A percentile compares a stretch with the other conserved stretches of the same genome.
phyloP scores from a whole-genome alignment of 2,888 invertebrate genomes.

The Pollenia angustigena region DNA sequence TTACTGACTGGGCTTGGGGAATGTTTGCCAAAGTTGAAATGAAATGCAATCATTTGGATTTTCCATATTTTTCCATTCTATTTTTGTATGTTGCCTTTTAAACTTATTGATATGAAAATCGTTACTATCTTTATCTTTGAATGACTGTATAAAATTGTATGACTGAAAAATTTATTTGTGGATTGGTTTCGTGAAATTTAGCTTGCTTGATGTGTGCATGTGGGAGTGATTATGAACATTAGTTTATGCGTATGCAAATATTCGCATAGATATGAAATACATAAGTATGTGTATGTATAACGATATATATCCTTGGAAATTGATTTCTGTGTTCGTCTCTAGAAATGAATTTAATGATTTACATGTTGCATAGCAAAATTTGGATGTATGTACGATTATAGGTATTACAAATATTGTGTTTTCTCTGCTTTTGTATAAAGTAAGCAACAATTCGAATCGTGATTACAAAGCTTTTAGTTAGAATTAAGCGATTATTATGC shows the following conservation, averaged over 20 bases:
- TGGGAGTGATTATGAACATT: background rate
- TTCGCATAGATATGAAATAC: no score
- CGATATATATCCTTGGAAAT: no score
- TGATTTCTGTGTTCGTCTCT: no score
- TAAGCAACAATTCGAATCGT: conserved; percentile 33
- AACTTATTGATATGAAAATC: conserved; percentile 65
- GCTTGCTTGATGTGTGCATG: no score
- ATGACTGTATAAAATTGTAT: background rate
- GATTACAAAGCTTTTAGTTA: conserved; percentile 21
- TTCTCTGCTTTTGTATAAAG: background rate
- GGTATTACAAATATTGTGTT: background rate
- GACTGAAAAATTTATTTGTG: conserved; percentile 50
- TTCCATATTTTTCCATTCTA: background rate
- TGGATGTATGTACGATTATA: background rate
- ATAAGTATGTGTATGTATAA: no score
- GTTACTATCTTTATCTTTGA: conserved; percentile 6
- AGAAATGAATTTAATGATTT: no score
- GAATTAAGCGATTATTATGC: background rate
- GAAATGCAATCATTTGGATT: conserved; percentile 55
- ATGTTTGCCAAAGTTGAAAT: conserved; percentile 44
- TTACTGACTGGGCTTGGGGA: background rate
- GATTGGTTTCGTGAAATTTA: conserved; percentile 19
- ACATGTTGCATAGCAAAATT: no score
- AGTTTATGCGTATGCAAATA: conserved; percentile 8
- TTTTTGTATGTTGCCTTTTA: conserved; percentile 31